Evolutionary conservation across 2,797 vertebrate genomes (phyloP).

Genomic region (Falco biarmicus): DNA sequence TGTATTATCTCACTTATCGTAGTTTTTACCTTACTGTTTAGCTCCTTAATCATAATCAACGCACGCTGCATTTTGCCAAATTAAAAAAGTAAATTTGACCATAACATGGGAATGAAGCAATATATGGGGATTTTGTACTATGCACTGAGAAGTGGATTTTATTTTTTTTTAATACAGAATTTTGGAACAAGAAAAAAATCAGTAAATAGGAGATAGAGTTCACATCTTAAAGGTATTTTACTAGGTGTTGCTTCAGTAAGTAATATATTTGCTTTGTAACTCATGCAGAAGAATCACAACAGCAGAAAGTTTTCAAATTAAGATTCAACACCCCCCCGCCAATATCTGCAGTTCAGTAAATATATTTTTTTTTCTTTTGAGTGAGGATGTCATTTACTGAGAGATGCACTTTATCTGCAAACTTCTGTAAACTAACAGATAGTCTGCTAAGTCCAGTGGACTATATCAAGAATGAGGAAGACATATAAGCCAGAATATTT

Average conservation of each 20-base stretch:
- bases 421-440: neutral
- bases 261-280: neutral
- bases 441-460: neutral
- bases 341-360: neutral
- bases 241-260: neutral
- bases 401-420: neutral
- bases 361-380: neutral
- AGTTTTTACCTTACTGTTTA: neutral
- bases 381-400: neutral
- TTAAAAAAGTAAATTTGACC: neutral
- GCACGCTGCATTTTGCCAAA: neutral
- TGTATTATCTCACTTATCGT: neutral
- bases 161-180: neutral
- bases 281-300: neutral
- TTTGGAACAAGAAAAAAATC: neutral
- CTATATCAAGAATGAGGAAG: neutral
- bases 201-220: neutral
- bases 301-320: slow-evolving; percentile 4
- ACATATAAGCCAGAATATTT: neutral
- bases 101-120: neutral
- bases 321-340: neutral
- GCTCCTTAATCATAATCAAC: neutral
- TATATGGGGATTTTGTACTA: neutral
- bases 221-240: neutral
- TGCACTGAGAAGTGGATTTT: neutral